phyloP scores from a whole-genome alignment of 2,888 invertebrate species.

The Eilema griseolum region DNA sequence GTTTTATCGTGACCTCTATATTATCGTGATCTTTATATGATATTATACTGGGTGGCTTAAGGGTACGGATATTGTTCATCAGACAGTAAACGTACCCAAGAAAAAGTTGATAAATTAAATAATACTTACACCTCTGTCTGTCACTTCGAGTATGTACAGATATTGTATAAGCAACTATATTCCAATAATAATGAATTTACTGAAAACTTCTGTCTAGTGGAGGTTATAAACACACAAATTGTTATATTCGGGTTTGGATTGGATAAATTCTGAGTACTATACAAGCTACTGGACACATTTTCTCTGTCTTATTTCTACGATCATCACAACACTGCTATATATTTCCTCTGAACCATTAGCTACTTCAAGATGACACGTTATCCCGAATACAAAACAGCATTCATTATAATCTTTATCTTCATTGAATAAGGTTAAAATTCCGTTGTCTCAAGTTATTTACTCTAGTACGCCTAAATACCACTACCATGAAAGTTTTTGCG shows the following conservation, averaged over 20 bases:
- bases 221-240: neutral
- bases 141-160: neutral
- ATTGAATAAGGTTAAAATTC: slow-evolving; percentile 26
- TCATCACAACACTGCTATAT: slow-evolving; percentile 23
- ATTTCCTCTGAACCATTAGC: slow-evolving; percentile 28
- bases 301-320: slow-evolving; percentile 13
- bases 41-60: too few species aligned
- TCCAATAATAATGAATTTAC: neutral
- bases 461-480: slow-evolving; percentile 17
- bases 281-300: neutral
- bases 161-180: neutral
- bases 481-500: slow-evolving; percentile 16
- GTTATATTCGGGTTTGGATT: neutral
- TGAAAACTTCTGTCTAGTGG: neutral
- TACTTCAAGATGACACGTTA: slow-evolving; percentile 15
- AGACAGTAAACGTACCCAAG: too few species aligned
- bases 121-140: neutral
- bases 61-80: too few species aligned
- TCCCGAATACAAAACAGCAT: neutral
- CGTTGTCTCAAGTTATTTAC: slow-evolving; percentile 11
- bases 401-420: slow-evolving; percentile 22
- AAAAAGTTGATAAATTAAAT: too few species aligned
- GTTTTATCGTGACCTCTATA: too few species aligned
- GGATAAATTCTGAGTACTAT: neutral
- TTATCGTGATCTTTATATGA: too few species aligned